Evolutionary conservation across 2,113 vertebrate genomes (phyloP).

Genomic region (Microtus montanus): DNA sequence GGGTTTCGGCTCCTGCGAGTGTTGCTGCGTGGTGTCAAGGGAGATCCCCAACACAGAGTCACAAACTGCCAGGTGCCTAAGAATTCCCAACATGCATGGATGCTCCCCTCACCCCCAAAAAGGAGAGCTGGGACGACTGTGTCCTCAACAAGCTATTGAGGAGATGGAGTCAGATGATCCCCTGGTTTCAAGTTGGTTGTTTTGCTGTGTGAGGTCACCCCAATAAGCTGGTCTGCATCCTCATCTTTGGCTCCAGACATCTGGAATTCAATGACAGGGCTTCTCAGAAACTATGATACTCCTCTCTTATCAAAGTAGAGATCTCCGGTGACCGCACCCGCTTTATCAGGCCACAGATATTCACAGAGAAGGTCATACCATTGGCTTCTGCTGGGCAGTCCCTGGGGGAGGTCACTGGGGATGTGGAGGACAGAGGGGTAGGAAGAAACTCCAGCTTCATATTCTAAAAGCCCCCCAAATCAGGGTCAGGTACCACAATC

Average conservation of each 20-base stretch:
- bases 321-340: too few species aligned
- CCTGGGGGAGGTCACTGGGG: too few species aligned
- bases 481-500: not conserved
- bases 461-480: not conserved
- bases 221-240: not conserved
- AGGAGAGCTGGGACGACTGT: not conserved
- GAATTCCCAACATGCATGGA: not conserved
- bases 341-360: not conserved
- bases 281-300: not conserved
- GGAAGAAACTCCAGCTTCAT: not conserved
- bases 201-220: not conserved
- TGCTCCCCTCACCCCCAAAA: not conserved
- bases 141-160: not conserved
- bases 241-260: not conserved
- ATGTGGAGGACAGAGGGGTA: not conserved
- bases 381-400: not conserved
- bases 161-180: not conserved
- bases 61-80: too few species aligned
- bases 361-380: not conserved
- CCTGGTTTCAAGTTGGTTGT: not conserved
- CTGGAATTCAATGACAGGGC: not conserved
- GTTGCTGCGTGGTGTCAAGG: not conserved
- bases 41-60: not conserved
- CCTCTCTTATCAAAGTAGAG: not conserved
- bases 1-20: not conserved